Evolutionary conservation across 2,888 invertebrate species (phyloP).

Genomic region (Cynaeus angustus): DNA sequence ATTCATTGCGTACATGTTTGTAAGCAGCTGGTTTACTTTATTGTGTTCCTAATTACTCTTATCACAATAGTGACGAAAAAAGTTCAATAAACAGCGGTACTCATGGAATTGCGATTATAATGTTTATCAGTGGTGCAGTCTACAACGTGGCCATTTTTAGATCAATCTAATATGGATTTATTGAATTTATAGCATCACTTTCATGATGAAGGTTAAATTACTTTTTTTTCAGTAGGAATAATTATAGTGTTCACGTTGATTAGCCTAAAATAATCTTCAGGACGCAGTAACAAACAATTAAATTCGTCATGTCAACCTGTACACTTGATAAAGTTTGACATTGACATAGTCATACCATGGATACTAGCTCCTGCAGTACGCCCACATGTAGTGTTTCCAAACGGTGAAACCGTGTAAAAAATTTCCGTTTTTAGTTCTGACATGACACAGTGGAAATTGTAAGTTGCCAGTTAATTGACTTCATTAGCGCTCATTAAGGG

Average conservation of each 20-base stretch:
- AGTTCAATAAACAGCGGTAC: background rate
- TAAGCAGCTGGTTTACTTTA: background rate
- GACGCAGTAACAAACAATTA: too few relatives aligned
- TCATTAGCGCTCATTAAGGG: constrained; percentile 9
- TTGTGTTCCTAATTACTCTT: background rate
- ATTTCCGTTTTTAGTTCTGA: background rate
- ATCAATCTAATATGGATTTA: background rate
- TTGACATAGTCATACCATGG: too few relatives aligned
- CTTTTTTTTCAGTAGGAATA: too few relatives aligned
- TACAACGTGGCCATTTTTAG: background rate
- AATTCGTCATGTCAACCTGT: background rate
- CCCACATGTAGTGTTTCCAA: too few relatives aligned
- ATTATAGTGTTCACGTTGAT: background rate
- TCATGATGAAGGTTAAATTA: background rate
- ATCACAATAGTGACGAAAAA: background rate
- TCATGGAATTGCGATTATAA: background rate
- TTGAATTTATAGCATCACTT: background rate
- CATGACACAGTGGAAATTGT: constrained; percentile 8
- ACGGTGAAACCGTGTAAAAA: background rate
- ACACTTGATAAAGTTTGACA: too few relatives aligned
- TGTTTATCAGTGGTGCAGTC: background rate
- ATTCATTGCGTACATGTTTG: background rate
- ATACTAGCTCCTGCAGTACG: too few relatives aligned
- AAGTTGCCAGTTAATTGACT: constrained; percentile 3
- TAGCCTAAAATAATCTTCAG: background rate